Conservation (phyloP, 2,888 invertebrate species). For the Cryptops parisi region DNA sequence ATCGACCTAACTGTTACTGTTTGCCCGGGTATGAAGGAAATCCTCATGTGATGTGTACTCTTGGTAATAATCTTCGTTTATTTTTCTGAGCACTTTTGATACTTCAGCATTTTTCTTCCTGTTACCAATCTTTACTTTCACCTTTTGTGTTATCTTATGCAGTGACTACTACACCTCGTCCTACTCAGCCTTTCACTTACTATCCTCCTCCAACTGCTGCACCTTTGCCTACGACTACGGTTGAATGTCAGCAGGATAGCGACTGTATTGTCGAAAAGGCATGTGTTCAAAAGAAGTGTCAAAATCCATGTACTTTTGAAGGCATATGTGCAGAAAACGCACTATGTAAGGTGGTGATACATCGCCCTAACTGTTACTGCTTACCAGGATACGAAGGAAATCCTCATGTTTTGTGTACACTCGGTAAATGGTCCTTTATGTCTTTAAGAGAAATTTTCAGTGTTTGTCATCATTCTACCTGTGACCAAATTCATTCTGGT, state of each 20-base stretch:
- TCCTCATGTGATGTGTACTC: constrained; percentile 14
- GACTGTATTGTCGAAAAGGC: constrained; percentile 49
- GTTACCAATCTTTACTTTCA: neutral
- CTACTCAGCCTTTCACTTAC: constrained; percentile 3
- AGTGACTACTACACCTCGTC: neutral
- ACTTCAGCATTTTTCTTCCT: neutral
- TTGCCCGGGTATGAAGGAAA: constrained; percentile 66
- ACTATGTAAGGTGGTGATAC: constrained; percentile 63
- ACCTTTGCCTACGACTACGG: constrained; percentile 22
- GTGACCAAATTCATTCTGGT: neutral
- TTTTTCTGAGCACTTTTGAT: constrained; percentile 14
- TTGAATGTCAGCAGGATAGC: constrained; percentile 51
- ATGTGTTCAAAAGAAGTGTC: constrained; percentile 13
- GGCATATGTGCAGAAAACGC: constrained; percentile 52
- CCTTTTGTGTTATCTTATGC: neutral
- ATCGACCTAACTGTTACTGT: constrained; percentile 66
- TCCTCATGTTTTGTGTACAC: constrained; percentile 41
- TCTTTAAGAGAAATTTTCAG: no score
- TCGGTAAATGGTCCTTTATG: constrained; percentile 12
- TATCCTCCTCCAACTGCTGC: constrained; percentile 1
- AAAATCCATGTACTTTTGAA: constrained; percentile 46
- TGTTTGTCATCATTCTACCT: neutral
- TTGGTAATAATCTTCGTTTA: neutral
- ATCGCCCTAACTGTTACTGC: constrained; percentile 66
- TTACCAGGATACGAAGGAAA: constrained; percentile 60